Evolutionary conservation across 2,113 vertebrate genomes (phyloP), one percentile per base, ranked within the genome.

Genomic region (Rhombomys opimus): DNA sequence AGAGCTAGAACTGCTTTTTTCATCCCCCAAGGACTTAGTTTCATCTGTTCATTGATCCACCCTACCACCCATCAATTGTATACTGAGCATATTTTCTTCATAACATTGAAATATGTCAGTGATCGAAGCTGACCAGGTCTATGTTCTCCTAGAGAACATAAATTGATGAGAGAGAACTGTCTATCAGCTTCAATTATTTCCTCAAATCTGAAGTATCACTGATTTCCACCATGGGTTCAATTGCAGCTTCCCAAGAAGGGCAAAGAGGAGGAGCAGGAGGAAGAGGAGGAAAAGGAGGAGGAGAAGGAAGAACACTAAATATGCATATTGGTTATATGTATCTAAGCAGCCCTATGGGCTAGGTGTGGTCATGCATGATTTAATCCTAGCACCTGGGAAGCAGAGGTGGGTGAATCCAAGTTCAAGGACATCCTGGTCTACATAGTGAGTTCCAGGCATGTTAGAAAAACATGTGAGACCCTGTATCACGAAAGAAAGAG

Each of bases 181-280:
- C 52, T 92, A 27, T 94, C 25, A 73, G 18, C 41, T 50, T 68
- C 12, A 59, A 13, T 38, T 67, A 86, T 89, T 96, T 92, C 46
- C 35, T 92, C 18, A 92, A 68, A 32, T 77, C 38, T 65, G 59
- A 93, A 75, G 18, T 67, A 80, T 78, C 38, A 63, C 35, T 76
- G 81, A 94, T 92, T 76, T 92, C 18, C 18, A 94, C n/a, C 70
- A 20, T 87, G 54, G 17, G 38, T 94, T 96, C 57, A 89, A 54
- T 84, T 92, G 90, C 8, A 85, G 68, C 54, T 89, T 96, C 84
- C 93, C 30, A 67, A 18, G 52, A 20, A 81, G 67, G 50, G 72
- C 63, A 89, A 70, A 57, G 14, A 46, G 32, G 22, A 76, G 10
- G 38, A 46, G 4, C 4, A 50, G 38, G 73, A 76, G 14, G 22